Conservation (phyloP, 2,797 vertebrate species). For the Sebastes taczanowskii region DNA sequence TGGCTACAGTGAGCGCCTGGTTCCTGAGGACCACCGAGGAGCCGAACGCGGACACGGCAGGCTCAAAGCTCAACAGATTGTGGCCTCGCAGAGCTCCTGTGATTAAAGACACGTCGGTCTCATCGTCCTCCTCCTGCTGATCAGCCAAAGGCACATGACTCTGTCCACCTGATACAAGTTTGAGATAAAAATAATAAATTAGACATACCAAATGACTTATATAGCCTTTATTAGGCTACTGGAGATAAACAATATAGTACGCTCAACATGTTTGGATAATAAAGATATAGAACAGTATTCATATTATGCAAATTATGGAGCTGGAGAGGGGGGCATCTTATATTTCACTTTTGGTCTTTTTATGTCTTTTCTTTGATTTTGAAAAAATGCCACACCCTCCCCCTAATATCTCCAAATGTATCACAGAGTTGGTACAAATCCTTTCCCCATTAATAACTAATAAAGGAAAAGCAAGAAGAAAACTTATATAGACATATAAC, state of each 20-base stretch:
- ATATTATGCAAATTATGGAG: neutral
- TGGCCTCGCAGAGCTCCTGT: conserved; percentile 86
- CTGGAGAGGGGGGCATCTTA: neutral
- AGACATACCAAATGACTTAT: accelerated
- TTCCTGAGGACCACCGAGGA: conserved; percentile 81
- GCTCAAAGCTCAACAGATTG: conserved; percentile 26
- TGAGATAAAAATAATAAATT: neutral
- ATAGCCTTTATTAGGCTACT: neutral
- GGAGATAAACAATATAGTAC: neutral
- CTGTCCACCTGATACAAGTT: conserved; percentile 78
- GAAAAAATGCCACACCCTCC: no score
- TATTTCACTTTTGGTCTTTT: neutral
- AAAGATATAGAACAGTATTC: neutral
- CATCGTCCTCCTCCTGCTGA: conserved; percentile 66
- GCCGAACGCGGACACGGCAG: neutral
- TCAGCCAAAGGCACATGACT: conserved; percentile 84
- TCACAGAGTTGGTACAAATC: neutral
- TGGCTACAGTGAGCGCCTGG: conserved; percentile 75
- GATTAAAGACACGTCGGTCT: conserved; percentile 89
- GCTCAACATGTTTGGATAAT: neutral
- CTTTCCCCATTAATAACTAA: neutral
- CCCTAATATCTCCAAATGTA: neutral
- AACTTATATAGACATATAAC: neutral
- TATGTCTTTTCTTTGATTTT: no score
- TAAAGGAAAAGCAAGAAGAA: neutral